These are phyloP conservation scores for Apotomis turbidana DNA, from an alignment of 2,888 invertebrate genomes.

Conservation along the genomic window DNA sequence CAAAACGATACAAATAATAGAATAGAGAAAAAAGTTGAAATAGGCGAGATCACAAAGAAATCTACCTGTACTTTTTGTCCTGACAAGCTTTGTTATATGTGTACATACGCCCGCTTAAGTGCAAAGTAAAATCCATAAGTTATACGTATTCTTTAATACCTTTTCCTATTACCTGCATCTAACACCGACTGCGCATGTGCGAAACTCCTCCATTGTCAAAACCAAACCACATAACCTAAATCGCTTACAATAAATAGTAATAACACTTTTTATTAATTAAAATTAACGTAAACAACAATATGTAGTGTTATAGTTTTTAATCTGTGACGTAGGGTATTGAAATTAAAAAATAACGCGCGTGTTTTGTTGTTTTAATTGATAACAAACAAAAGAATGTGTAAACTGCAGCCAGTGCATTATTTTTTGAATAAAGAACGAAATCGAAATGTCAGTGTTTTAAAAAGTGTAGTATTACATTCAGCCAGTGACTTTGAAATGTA, in stretches of 20 bases:
- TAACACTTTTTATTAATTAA: conserved; percentile 18
- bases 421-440: conserved; percentile 9
- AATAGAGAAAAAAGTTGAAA: conserved; percentile 10
- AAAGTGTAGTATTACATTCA: conserved; percentile 19
- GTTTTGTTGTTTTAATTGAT: conserved; percentile 19
- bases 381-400: conserved; percentile 28
- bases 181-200: conserved; percentile 69
- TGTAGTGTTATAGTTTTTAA: conserved; percentile 6
- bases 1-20: conserved; percentile 30
- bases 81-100: conserved; percentile 20
- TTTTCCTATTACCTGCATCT: conserved; percentile 50
- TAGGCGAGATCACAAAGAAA: conserved; percentile 15
- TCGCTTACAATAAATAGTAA: conserved; percentile 45
- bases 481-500: conserved; percentile 9
- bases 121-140: conserved; percentile 57
- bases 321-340: conserved; percentile 15
- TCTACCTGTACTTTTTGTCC: conserved; percentile 36
- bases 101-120: conserved; percentile 25
- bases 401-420: conserved; percentile 25
- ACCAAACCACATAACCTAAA: conserved; percentile 70
- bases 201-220: conserved; percentile 64
- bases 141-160: conserved; percentile 46
- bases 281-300: neutral
- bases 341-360: conserved; percentile 9
- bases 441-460: conserved; percentile 9